Evolutionary conservation across 2,888 invertebrate genomes (phyloP).

Genomic region (Diplazon laetatorius): DNA sequence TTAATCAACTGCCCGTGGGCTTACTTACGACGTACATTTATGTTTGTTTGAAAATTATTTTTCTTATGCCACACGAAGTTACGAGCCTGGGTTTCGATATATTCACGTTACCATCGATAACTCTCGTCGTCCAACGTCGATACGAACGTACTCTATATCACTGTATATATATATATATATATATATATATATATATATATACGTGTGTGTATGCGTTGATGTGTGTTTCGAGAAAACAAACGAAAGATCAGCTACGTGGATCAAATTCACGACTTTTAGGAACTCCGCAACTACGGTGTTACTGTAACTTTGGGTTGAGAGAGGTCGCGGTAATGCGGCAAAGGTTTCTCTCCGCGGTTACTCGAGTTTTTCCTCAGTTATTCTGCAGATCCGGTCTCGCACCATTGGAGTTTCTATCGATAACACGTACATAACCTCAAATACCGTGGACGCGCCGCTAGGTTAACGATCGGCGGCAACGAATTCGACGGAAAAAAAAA

Average conservation of each 20-base stretch:
- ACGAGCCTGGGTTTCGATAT: slow-evolving; percentile 35
- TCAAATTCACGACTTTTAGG: slow-evolving; percentile 53
- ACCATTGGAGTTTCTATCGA: neutral
- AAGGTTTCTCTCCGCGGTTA: slow-evolving; percentile 7
- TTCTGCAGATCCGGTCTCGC: neutral
- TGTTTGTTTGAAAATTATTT: neutral
- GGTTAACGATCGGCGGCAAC: neutral
- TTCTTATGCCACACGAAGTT: neutral
- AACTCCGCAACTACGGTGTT: slow-evolving; percentile 19
- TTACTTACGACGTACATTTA: slow-evolving; percentile 3
- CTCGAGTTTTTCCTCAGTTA: neutral
- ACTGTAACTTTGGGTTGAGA: neutral
- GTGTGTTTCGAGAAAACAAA: neutral
- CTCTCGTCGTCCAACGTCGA: slow-evolving; percentile 19
- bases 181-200: neutral
- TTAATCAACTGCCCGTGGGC: slow-evolving; percentile 16
- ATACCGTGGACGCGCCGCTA: neutral
- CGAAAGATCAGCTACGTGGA: slow-evolving; percentile 35
- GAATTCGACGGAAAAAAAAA: slow-evolving; percentile 10
- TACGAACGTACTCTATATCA: neutral
- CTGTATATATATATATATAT: slow-evolving; percentile 4
- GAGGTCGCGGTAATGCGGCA: slow-evolving; percentile 28
- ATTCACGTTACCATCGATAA: slow-evolving; percentile 12
- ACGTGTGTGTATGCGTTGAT: neutral
- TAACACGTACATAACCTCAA: slow-evolving; percentile 41